Conservation (phyloP, 2,888 invertebrate species). For the Dryocosmus kuriphilus region DNA sequence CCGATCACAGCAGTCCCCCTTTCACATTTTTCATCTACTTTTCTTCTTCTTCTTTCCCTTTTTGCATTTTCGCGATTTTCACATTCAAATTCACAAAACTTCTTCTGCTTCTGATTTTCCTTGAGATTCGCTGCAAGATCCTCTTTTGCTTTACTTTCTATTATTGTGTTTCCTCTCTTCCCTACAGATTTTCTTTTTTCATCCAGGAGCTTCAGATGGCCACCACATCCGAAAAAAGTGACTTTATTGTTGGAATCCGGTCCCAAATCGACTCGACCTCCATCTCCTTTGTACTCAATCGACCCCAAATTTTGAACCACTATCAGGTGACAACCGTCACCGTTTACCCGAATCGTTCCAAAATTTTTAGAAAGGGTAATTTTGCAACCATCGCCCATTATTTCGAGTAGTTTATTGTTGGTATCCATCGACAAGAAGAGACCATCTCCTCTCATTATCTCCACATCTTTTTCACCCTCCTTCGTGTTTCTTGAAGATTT, state of each 20-base stretch:
- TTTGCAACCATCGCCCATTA: slow-evolving; percentile 70
- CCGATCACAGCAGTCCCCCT: background rate
- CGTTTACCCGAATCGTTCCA: slow-evolving; percentile 66
- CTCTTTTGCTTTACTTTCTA: background rate
- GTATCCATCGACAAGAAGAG: slow-evolving; percentile 59
- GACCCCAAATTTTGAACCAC: slow-evolving; percentile 65
- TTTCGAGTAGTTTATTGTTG: slow-evolving; percentile 63
- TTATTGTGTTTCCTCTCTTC: background rate
- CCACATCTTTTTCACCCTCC: slow-evolving; percentile 39
- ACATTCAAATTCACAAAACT: background rate
- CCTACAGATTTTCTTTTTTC: background rate
- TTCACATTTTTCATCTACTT: background rate
- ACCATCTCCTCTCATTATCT: slow-evolving; percentile 66
- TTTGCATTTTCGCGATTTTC: slow-evolving; percentile 13
- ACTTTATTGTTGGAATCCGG: slow-evolving; percentile 59
- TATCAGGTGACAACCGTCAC: slow-evolving; percentile 69
- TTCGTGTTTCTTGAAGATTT: slow-evolving; percentile 23
- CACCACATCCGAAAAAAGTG: slow-evolving; percentile 68
- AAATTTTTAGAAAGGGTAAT: slow-evolving; percentile 63
- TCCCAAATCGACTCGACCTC: slow-evolving; percentile 67
- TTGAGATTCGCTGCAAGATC: background rate
- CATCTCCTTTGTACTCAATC: slow-evolving; percentile 70
- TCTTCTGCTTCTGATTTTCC: background rate
- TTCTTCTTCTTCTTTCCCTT: slow-evolving; percentile 15
- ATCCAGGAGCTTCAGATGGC: slow-evolving; percentile 46